Evolutionary conservation across 1,140 invertebrate genomes (phyloP), one percentile per base, ranked within the genome.

Genomic region (Hylaeus anthracinus): DNA sequence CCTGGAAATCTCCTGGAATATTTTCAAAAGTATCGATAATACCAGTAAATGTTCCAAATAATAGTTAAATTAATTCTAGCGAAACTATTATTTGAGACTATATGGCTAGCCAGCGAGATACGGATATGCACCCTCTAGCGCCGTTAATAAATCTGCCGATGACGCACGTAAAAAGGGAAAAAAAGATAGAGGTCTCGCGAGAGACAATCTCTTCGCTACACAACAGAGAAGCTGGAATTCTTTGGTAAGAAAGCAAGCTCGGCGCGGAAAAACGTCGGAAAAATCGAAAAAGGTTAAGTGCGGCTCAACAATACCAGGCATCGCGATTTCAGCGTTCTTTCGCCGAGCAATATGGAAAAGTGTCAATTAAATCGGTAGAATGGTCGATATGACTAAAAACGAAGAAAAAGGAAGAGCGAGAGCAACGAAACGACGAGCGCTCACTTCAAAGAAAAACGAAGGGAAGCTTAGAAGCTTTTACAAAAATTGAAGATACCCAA

Each of bases 401-500:
- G 15, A 43, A 72, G 15, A 43, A 72, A 43, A 5, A 9, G 37
- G 26, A 4, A 3, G 3, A 58, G 9, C 8, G 1, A 0, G 5
- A 26, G 10, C 51, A n/a, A 3, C 37, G 56, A n/a, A 45, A 14
- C 3, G 41, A 51, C 37, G 8, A n/a, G 1, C 43, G 41, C 8
- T 48, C 45, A 53, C 48, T 53, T 53, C 39, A n/a, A 8, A 26
- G 14, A 15, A 5, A 15, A 26, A 4, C 15, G 3, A 60, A 8
- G 14, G 3, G 4, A 14, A 9, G 3, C 6, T 1, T 0, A 8
- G 15, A 71, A 8, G 75, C 45, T 78, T 78, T 53, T 53, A 43
- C 53, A 78, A 71, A 78, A 78, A 71, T 61, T 77, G 14, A 53
- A 43, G 43, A 6, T 41, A 51, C 1, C 14, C n/a, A 10, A 5